phyloP scores from a whole-genome alignment of 2,113 vertebrate species.

The Saccopteryx leptura region DNA sequence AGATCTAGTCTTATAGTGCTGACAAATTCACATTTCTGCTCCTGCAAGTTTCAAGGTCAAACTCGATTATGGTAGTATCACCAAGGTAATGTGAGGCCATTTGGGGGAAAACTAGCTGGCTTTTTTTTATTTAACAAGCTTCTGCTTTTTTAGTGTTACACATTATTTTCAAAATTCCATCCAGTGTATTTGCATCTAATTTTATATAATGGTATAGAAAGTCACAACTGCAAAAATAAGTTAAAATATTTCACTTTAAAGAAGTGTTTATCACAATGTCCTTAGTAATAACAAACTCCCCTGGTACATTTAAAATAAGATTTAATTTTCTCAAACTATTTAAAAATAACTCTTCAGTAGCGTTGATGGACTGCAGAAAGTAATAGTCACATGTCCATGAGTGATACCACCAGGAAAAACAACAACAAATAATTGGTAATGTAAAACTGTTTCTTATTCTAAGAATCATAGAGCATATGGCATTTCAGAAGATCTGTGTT shows the following conservation, averaged over 20 bases:
- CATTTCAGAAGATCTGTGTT: not conserved
- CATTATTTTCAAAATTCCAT: not conserved
- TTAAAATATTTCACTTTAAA: slow-evolving; percentile 59
- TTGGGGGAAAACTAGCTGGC: not conserved
- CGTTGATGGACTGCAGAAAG: not conserved
- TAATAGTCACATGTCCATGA: not conserved
- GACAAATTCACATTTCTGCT: slow-evolving; percentile 34
- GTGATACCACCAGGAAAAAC: not conserved
- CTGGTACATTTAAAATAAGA: slow-evolving; percentile 66
- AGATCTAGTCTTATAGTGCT: not conserved
- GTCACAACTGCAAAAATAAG: slow-evolving; percentile 65
- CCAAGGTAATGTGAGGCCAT: not conserved
- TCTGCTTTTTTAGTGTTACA: not conserved
- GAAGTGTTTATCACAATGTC: slow-evolving; percentile 64
- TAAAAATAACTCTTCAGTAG: slow-evolving; percentile 54
- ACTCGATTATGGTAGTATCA: not conserved
- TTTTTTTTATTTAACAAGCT: not conserved
- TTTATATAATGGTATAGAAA: slow-evolving; percentile 62
- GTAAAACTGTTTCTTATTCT: not conserved
- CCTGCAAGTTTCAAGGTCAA: slow-evolving; percentile 11
- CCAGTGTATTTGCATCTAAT: slow-evolving; percentile 9
- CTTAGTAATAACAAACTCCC: slow-evolving; percentile 51
- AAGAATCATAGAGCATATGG: not conserved
- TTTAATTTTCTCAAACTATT: slow-evolving; percentile 33
- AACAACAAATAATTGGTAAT: not conserved